Evolutionary conservation across 2,113 vertebrate species (phyloP).

Genomic region (Poeciliopsis prolifica): DNA sequence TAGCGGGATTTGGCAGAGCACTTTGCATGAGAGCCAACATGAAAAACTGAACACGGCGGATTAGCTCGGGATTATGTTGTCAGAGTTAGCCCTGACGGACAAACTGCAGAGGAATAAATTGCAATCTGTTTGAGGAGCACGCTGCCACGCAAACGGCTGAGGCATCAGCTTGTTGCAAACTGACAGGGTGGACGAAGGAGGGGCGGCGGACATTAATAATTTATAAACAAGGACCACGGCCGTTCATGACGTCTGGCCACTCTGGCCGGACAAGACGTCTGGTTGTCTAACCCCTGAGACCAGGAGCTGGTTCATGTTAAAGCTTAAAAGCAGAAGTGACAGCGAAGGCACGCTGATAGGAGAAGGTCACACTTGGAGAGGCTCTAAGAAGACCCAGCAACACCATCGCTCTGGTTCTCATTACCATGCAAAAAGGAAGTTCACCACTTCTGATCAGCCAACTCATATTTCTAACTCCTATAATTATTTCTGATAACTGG

Average conservation of each 20-base stretch:
- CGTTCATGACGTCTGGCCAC: constrained; percentile 62
- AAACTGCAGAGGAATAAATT: constrained; percentile 99
- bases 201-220: constrained; percentile 93
- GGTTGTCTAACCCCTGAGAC: constrained; percentile 52
- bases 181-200: constrained; percentile 72
- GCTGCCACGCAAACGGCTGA: constrained; percentile 83
- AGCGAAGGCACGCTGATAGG: constrained; percentile 62
- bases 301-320: constrained; percentile 71
- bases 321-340: constrained; percentile 68
- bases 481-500: constrained; percentile 27
- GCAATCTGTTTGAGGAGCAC: constrained; percentile 95
- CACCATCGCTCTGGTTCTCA: constrained; percentile 30
- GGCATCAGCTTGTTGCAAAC: constrained; percentile 67
- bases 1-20: constrained; percentile 98
- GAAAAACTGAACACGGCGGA: constrained; percentile 96
- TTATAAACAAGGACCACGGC: constrained; percentile 88
- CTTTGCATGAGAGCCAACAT: constrained; percentile 99
- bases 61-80: constrained; percentile 99
- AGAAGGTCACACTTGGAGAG: constrained; percentile 27
- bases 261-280: constrained; percentile 44
- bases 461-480: constrained; percentile 12
- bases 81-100: constrained; percentile 98
- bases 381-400: constrained; percentile 17
- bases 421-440: constrained; percentile 9
- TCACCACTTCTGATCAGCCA: not conserved